These are phyloP conservation scores for Macaca nemestrina DNA, from an alignment of 2,113 vertebrate genomes.

Conservation along the genomic window DNA sequence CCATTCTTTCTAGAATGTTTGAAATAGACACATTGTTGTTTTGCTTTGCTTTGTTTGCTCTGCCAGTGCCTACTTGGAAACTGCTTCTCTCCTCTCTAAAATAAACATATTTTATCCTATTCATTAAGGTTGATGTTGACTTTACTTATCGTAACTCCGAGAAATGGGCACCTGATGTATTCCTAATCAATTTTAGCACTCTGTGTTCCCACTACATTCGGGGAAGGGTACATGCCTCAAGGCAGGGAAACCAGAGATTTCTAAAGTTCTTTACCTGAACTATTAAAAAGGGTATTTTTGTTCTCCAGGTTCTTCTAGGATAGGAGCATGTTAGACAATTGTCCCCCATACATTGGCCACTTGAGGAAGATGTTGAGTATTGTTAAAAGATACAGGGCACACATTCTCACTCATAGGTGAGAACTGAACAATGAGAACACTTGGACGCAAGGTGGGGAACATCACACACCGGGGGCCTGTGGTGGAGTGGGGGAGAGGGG, in stretches of 20 bases:
- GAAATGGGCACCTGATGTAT: not conserved
- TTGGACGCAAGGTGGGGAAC: no score
- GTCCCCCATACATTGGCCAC: not conserved
- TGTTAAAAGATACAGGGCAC: no score
- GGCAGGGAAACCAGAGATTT: not conserved
- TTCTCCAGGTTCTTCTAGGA: not conserved
- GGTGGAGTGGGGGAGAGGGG: no score
- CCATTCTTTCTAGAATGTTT: not conserved
- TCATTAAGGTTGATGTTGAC: not conserved
- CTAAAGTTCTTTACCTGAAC: not conserved
- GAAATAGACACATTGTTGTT: not conserved
- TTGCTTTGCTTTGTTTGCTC: not conserved
- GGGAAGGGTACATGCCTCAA: not conserved
- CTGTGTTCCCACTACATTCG: rapidly evolving
- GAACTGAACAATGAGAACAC: no score
- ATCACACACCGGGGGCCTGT: no score
- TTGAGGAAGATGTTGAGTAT: not conserved
- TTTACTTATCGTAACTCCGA: not conserved
- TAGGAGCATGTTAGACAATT: not conserved
- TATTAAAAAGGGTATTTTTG: not conserved
- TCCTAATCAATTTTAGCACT: not conserved
- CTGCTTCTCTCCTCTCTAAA: not conserved
- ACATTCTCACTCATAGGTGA: no score
- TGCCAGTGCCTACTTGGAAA: not conserved
- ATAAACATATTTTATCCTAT: not conserved